Percentiles rank a stretch among this genome's conserved stretches.
Evolutionary conservation across 2,888 invertebrate species (phyloP).

Genomic region (Erebia aethiops): DNA sequence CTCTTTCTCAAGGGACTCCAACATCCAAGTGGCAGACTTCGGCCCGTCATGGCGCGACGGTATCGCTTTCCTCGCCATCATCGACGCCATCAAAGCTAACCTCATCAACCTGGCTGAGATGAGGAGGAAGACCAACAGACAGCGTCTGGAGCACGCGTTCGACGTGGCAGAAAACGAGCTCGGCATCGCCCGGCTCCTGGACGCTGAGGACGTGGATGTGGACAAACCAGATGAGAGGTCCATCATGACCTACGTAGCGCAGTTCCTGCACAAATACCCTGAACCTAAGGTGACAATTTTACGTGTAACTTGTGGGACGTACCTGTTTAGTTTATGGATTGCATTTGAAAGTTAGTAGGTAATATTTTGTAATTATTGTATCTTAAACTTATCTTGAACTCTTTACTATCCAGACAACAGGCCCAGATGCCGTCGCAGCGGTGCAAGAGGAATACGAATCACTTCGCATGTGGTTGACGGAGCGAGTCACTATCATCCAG

Average conservation of each 20-base stretch:
- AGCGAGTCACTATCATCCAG: constrained; percentile 89
- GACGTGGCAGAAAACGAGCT: constrained; percentile 95
- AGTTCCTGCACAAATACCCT: constrained; percentile 97
- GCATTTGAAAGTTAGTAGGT: too few species aligned
- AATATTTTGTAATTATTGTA: too few species aligned
- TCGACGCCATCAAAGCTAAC: constrained; percentile 96
- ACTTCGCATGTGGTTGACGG: constrained; percentile 91
- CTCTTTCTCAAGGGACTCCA: constrained; percentile 85
- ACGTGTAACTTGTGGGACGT: too few species aligned
- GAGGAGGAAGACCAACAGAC: constrained; percentile 88
- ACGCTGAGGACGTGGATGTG: constrained; percentile 98
- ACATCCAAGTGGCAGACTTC: constrained; percentile 95
- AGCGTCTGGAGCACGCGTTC: constrained; percentile 95
- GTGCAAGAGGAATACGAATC: constrained; percentile 92
- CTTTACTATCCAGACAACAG: constrained; percentile 80
- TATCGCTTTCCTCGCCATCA: constrained; percentile 96
- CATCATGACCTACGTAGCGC: constrained; percentile 99
- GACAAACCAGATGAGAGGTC: constrained; percentile 98
- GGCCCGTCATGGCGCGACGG: constrained; percentile 98
- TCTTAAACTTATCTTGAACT: not conserved
- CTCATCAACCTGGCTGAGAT: constrained; percentile 94
- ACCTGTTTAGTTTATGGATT: too few species aligned
- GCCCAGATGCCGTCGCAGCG: constrained; percentile 88
- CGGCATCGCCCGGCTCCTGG: constrained; percentile 94
- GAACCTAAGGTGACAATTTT: constrained; percentile 86